A percentile compares a stretch with the other conserved stretches of the same genome.
Conservation (phyloP, 2,113 vertebrate species). For the Procavia capensis region DNA sequence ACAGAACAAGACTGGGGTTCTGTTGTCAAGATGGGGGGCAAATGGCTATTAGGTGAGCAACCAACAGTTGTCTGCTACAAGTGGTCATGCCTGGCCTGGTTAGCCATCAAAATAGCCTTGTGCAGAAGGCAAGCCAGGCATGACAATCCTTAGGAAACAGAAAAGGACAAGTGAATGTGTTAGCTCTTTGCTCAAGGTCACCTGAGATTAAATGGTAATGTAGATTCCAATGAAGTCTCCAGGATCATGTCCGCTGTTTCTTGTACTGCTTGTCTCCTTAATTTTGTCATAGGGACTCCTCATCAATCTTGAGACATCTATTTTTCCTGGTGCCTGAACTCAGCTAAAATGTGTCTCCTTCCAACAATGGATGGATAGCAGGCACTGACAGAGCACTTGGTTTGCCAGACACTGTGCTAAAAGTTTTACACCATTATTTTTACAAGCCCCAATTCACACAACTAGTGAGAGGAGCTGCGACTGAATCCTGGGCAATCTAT, state of each 20-base stretch:
- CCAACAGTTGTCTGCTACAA: not conserved
- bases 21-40: not conserved
- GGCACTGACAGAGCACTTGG: not conserved
- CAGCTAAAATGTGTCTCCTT: not conserved
- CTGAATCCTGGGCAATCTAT: not conserved
- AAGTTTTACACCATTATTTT: not conserved
- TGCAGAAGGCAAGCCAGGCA: not conserved
- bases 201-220: not conserved
- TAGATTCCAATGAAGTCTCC: not conserved
- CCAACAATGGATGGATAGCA: accelerated
- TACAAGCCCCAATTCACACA: not conserved
- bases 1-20: not conserved
- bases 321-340: not conserved
- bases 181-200: not conserved
- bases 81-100: not conserved
- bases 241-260: accelerated
- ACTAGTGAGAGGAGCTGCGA: not conserved
- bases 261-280: not conserved
- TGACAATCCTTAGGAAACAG: not conserved
- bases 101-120: not conserved
- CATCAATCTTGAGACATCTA: not conserved
- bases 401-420: not conserved
- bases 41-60: not conserved
- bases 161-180: not conserved
- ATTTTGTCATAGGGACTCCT: not conserved